Percentiles rank a stretch among this genome's conserved stretches.
Evolutionary conservation across 2,888 invertebrate species (phyloP).

Genomic region (Netelia melanura): DNA sequence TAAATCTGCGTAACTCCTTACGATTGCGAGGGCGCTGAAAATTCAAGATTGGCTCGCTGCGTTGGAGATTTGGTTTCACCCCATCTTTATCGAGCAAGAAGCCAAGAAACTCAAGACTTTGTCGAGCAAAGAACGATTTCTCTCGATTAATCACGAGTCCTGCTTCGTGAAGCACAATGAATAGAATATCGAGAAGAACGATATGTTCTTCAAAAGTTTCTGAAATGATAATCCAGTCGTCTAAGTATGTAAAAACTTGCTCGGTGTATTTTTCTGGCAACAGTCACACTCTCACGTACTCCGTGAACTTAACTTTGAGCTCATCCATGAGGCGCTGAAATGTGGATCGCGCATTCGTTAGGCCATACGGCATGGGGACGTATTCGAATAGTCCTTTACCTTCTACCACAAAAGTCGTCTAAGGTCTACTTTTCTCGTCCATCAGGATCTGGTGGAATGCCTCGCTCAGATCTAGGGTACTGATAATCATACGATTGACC

Average conservation of each 20-base stretch:
- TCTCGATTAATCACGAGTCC: constrained; percentile 4
- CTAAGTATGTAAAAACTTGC: not conserved
- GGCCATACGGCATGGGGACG: no score
- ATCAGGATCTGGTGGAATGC: constrained; percentile 77
- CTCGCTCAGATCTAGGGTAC: constrained; percentile 75
- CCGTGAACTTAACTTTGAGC: constrained; percentile 3
- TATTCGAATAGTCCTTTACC: no score
- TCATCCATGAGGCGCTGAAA: constrained; percentile 13
- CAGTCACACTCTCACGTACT: not conserved
- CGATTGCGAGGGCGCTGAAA: constrained; percentile 35
- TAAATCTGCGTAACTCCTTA: no score
- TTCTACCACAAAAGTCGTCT: no score
- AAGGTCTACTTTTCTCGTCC: not conserved
- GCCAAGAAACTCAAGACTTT: constrained; percentile 14
- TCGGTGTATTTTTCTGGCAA: constrained; percentile 20
- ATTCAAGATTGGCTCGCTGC: constrained; percentile 61
- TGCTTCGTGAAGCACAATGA: constrained; percentile 7
- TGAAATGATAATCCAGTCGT: constrained; percentile 14
- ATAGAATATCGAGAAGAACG: constrained; percentile 7
- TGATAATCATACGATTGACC: constrained; percentile 59
- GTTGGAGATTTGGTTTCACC: constrained; percentile 63
- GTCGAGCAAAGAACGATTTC: constrained; percentile 27
- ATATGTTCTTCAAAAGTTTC: constrained; percentile 20
- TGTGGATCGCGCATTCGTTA: no score
- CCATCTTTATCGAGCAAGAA: constrained; percentile 51